Evolutionary conservation across 2,888 invertebrate species (phyloP).

Genomic region (Coelopa pilipes): DNA sequence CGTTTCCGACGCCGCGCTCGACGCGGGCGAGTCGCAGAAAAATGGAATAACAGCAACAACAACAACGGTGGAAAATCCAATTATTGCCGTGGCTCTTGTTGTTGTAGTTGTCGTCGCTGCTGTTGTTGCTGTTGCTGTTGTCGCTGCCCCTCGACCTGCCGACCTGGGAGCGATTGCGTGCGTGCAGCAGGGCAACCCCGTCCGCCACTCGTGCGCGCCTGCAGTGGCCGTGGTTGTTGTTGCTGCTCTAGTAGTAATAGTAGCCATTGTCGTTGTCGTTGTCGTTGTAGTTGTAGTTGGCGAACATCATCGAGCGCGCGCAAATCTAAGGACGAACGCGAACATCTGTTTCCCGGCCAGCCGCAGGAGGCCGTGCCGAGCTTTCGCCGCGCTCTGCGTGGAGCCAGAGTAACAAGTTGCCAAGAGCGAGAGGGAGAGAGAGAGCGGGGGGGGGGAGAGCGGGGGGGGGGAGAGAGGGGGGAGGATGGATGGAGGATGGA

Average conservation of each 20-base stretch:
- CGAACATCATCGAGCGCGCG: background rate
- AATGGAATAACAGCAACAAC: background rate
- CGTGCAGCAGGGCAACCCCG: background rate
- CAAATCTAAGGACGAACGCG: background rate
- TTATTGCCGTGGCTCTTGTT: background rate
- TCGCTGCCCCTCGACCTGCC: too few relatives aligned
- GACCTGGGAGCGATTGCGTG: background rate
- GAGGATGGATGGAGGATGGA: background rate
- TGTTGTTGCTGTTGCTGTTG: background rate
- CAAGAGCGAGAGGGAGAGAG: background rate
- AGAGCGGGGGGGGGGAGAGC: background rate
- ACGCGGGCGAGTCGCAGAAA: background rate
- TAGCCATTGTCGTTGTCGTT: too few relatives aligned
- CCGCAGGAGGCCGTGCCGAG: background rate
- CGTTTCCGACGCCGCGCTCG: too few relatives aligned
- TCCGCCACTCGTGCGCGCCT: too few relatives aligned
- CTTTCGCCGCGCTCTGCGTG: too few relatives aligned
- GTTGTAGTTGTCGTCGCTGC: background rate
- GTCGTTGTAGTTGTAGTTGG: too few relatives aligned
- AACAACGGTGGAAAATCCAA: background rate
- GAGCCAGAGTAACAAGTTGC: background rate
- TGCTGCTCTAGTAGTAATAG: too few relatives aligned
- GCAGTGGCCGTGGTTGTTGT: too few relatives aligned
- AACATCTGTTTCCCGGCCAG: slow-evolving; percentile 5
- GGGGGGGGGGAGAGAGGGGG: background rate